Percentiles rank a stretch among this genome's conserved stretches.
Conservation (phyloP, 2,888 invertebrate species). For the Scrobipalpa atriplicella region DNA sequence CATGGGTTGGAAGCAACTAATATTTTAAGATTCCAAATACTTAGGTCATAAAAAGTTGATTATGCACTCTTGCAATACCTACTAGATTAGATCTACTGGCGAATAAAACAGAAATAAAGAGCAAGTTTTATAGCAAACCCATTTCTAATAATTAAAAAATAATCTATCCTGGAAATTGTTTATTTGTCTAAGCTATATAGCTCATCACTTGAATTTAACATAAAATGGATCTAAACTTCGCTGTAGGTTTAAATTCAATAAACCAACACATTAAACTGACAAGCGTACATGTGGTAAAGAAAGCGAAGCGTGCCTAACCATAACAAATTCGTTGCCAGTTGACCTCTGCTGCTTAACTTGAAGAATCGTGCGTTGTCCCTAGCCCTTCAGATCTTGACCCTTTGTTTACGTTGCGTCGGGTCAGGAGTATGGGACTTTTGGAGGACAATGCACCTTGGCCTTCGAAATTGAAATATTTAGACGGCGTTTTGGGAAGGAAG, state of each 20-base stretch:
- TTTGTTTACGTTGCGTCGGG: conserved; percentile 29
- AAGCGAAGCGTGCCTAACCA: conserved; percentile 10
- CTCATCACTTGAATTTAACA: neutral
- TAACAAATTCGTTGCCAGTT: conserved; percentile 10
- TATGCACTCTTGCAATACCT: too few relatives aligned
- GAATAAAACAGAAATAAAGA: too few relatives aligned
- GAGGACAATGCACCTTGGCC: neutral
- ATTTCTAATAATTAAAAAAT: too few relatives aligned
- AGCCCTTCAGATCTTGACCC: neutral
- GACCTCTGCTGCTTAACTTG: neutral
- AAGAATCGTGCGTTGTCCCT: conserved; percentile 10
- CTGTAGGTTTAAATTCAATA: neutral
- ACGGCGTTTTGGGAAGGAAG: too few relatives aligned
- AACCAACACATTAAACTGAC: conserved; percentile 5
- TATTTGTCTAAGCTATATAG: too few relatives aligned
- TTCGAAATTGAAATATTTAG: neutral
- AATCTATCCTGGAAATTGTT: too few relatives aligned
- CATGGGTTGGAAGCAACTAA: neutral
- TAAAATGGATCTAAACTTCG: neutral
- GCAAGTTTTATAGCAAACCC: too few relatives aligned
- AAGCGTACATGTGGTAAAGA: conserved; percentile 21
- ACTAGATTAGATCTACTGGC: too few relatives aligned
- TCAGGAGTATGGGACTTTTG: conserved; percentile 18
- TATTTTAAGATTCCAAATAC: too few relatives aligned
- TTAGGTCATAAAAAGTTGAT: neutral